Evolutionary conservation across 2,113 vertebrate genomes (phyloP).

Genomic region (Lampris megalopsis): DNA sequence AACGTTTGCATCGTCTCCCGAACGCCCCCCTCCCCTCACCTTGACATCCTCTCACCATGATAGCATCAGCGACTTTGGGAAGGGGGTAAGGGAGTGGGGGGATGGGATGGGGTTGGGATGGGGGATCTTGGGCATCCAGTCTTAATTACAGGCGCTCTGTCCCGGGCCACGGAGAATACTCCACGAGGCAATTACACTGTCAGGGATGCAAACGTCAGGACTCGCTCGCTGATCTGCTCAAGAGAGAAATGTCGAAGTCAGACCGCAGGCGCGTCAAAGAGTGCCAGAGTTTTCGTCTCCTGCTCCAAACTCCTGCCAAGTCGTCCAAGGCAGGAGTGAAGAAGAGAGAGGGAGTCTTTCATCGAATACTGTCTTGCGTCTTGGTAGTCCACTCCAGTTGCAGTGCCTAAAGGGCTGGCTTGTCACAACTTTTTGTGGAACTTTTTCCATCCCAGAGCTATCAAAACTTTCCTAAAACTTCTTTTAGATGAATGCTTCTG

Average conservation of each 20-base stretch:
- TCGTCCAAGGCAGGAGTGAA: conserved; percentile 56
- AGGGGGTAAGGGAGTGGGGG: not conserved
- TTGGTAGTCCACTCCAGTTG: conserved; percentile 48
- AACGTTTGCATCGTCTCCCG: conserved; percentile 59
- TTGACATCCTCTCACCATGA: conserved; percentile 70
- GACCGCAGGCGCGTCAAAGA: conserved; percentile 60
- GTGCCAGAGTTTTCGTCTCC: conserved; percentile 33
- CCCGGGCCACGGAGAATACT: conserved; percentile 55
- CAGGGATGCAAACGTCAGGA: conserved; percentile 57
- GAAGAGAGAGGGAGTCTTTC: conserved; percentile 51
- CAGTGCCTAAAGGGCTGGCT: conserved; percentile 60
- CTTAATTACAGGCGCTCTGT: conserved; percentile 78
- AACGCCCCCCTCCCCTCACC: conserved; percentile 59
- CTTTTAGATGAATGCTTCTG: not conserved
- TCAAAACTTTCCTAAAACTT: conserved; percentile 46
- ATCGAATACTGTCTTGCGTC: conserved; percentile 57
- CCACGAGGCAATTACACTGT: conserved; percentile 64
- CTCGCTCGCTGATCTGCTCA: conserved; percentile 49
- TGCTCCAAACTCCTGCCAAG: conserved; percentile 71
- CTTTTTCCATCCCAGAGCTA: conserved; percentile 47
- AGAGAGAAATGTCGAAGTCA: conserved; percentile 57
- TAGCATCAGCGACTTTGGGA: conserved; percentile 76
- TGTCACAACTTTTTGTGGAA: conserved; percentile 57
- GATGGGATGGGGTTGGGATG: conserved; percentile 15
- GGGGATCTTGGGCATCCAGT: conserved; percentile 70